Base-by-base conservation (phyloP, 2,888 invertebrate species). In the Lucinisca nassula region DNA sequence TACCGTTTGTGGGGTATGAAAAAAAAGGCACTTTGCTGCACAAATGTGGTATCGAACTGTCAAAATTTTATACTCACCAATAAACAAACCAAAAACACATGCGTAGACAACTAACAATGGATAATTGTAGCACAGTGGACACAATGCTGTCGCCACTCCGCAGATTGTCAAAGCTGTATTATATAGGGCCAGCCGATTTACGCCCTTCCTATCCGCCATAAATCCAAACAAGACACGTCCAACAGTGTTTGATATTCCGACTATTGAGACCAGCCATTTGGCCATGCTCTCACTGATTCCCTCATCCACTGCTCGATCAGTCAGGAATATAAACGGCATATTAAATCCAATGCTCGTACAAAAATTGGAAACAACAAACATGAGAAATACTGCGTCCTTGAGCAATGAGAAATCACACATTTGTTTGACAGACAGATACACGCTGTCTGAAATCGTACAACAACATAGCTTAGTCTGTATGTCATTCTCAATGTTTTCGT, bases 311-410 rank as follows among this genome's bases (percentile, higher is more conserved):
- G 98, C 98, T 91, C 98, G 93, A 90, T 96, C 96, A 32, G 99
- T 98, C 80, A 98, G 97, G 94, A 98, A 99, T 96, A 98, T 97
- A 96, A 98, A 99, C 0, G 99, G 99, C 32, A 99, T 98, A 96
- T 99, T 99, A 97, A 99, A 99, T 6, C 96, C 96, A 97, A 99
- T 97, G 98, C 99, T 98, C 0, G 99, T 99, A 89, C 99, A 97
- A 94, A 98, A 98, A 37, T 99, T 99, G 90, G 99, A 98, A 38
- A 98, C 93, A 4, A 98, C 98, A 70, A 99, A 97, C 61, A 99
- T 97, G 84, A 99, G 97, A 96, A 99, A 99, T 0, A 98, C 98
- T 0, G 98, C 98, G 61, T 99, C 98, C 95, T 97, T 97, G 75
- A 99, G 97, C 0, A 99, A 97, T 79, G 98, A 98, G 37, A 98